phyloP scores from a whole-genome alignment of 2,888 invertebrate species.

The Tipula confusa region DNA sequence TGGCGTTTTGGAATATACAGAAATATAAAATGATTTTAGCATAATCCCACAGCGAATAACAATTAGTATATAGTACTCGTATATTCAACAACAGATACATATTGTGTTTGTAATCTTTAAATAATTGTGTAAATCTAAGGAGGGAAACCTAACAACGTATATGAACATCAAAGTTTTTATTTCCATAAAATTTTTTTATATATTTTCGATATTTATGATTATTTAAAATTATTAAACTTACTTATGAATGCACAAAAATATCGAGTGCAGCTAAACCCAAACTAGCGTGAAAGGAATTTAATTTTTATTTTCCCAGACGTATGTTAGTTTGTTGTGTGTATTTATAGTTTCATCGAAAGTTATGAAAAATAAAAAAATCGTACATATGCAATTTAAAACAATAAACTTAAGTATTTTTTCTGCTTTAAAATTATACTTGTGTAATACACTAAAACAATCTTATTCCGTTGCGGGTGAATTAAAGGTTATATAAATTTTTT shows the following conservation, averaged over 20 bases:
- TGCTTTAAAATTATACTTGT: neutral
- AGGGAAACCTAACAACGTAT: neutral
- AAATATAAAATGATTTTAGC: neutral
- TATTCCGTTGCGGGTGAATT: neutral
- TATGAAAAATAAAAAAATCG: neutral
- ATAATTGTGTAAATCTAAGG: neutral
- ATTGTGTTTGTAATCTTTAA: neutral
- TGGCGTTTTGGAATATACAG: neutral
- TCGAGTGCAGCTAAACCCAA: neutral
- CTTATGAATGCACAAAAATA: neutral
- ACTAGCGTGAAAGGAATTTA: neutral
- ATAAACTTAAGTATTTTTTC: neutral
- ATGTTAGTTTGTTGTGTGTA: neutral
- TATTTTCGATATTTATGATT: no score
- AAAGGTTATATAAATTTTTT: neutral
- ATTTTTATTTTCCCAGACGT: neutral
- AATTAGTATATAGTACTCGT: neutral
- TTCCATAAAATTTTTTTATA: neutral
- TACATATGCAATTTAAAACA: conserved; percentile 13
- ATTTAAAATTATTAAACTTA: neutral
- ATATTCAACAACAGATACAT: neutral
- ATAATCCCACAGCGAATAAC: neutral
- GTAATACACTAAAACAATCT: neutral
- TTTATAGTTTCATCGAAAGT: neutral
- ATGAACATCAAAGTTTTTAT: neutral